Evolutionary conservation across 1,140 invertebrate genomes (phyloP).

Genomic region (Plutomurus gul): DNA sequence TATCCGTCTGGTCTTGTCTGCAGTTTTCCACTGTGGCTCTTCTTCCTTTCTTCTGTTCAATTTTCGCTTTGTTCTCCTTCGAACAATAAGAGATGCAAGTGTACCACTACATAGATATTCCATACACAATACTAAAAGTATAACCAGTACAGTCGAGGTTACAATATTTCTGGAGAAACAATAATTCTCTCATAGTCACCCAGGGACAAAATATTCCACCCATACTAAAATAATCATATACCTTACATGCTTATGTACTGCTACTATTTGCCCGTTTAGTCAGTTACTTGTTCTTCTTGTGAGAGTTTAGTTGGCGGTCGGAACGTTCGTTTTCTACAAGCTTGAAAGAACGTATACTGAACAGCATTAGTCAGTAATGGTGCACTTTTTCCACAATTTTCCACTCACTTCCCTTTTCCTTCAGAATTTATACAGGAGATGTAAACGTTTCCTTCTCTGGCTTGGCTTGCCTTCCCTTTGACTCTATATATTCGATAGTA

Average conservation of each 20-base stretch:
- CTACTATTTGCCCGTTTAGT: neutral
- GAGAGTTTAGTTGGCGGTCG: too few species aligned
- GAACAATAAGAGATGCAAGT: too few species aligned
- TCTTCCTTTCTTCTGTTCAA: too few species aligned
- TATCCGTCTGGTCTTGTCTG: too few species aligned
- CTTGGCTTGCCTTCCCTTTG: neutral
- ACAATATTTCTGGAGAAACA: conserved; percentile 7
- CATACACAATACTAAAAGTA: neutral
- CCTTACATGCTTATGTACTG: neutral
- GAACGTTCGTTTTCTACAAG: too few species aligned
- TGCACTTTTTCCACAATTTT: conserved; percentile 19
- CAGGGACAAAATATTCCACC: conserved; percentile 20
- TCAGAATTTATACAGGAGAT: neutral
- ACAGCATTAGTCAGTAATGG: too few species aligned
- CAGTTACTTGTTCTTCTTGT: neutral
- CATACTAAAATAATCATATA: conserved; percentile 28
- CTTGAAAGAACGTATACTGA: too few species aligned
- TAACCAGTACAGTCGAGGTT: too few species aligned
- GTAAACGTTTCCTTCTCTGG: too few species aligned
- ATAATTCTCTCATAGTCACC: conserved; percentile 29
- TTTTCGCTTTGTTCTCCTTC: too few species aligned
- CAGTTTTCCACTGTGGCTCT: too few species aligned
- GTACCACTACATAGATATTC: too few species aligned
- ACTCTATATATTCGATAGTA: neutral
- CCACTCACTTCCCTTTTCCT: neutral